Base-by-base conservation (phyloP, 2,888 invertebrate species). In the Rugalucina vietnamica region DNA sequence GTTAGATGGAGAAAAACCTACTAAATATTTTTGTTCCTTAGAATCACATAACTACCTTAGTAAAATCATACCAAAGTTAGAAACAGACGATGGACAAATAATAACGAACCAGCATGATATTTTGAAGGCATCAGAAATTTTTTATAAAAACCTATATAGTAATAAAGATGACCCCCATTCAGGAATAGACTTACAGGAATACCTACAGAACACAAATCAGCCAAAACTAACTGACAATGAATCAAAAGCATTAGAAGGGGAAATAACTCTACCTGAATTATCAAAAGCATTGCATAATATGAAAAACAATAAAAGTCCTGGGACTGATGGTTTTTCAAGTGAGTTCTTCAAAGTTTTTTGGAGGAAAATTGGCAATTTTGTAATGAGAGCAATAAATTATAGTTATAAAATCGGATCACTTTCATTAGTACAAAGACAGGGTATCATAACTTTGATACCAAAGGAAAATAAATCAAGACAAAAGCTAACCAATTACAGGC, bases 1-100 rank as follows among this genome's bases (percentile, higher is more conserved):
- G 29, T 60, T 60, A 60, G 60, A 60, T 29, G 60, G 60, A 60
- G 60, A 60, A 14, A n/a, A 60, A 60, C 60, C 60, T 27, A 60
- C 60, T 8, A 60, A 60, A 60, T 60, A 60, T 27, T 60, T 60
- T 14, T 60, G 60, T 14, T 60, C 27, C 14, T 60, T 60, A 60
- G 60, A 60, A 60, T 29, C 27, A 1, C 60, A 60, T 27, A 60
- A 60, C 29, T 60, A 24, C 29, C 60, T 60, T 2, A 60, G 60
- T 27, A 60, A 27, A 60, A 60, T 60, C 14, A 60, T 60, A 24
- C 60, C 60, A 24, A 60, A 27, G 3, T 27, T 60, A 27, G 24
- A 60, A 60, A 60, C 60, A 60, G 2, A 24, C 24, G 60, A 10
- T 5, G 60, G 18, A 60, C 60, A 27, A 24, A 60, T 60, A 60